Evolutionary conservation across 2,888 invertebrate species (phyloP), one percentile per base, ranked within the genome.

Genomic region (Heptascelio sp.): DNA sequence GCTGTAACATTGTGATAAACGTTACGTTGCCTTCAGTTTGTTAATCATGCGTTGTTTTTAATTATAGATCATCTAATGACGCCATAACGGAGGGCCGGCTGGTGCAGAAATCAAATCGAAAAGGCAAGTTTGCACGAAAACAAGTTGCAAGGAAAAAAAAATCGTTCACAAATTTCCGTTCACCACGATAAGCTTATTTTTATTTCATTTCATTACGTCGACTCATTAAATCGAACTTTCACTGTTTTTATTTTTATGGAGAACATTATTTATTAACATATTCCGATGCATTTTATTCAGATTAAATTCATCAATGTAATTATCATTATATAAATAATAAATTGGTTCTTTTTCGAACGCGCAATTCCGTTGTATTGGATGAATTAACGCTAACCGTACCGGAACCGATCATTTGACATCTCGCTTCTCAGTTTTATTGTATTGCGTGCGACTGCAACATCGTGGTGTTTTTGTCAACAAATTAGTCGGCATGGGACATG

Each of bases 61-160:
- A 62, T 89, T 89, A 6, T 86, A 93, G 92, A 91, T 91, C 88
- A 91, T 90, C 82, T 89, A 90, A 92, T 91, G 92, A 91, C 88
- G 91, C 91, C 92, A 88, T 92, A 91, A 90, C 89, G 88, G 89
- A 90, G 90, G 88, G 90, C 88, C 90, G 91, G 89, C 91, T 90
- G 91, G 90, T 90, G 91, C 89, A 88, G 88, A 89, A 87, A 90
- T 89, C 88, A 87, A 88, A 85, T 89, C 90, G 89, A 89, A 89
- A 87, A 90, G 92, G 92, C 92, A n/a, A n/a, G n/a, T n/a, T 49
- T 62, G 34, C 21, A 51, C 15, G 53, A 53, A n/a, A n/a, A n/a
- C n/a, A n/a, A n/a, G n/a, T n/a, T n/a, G n/a, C n/a, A n/a, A n/a
- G n/a, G n/a, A n/a, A n/a, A n/a, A n/a, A n/a, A n/a, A n/a, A n/a